Conservation (phyloP, 1,140 invertebrate genomes). For the Saccostrea cuccullata region DNA sequence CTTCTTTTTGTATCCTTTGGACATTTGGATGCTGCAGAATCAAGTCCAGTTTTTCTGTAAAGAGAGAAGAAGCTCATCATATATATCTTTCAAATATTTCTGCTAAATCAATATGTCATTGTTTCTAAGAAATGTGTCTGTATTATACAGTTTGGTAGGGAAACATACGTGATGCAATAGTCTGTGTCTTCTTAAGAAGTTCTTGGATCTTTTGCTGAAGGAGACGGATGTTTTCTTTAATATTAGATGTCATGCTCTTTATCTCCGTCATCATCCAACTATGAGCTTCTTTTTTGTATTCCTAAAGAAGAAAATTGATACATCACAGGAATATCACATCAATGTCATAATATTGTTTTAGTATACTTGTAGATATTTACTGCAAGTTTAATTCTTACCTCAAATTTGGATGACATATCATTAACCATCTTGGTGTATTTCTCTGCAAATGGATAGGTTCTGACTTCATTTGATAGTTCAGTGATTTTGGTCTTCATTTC, state of each 20-base stretch:
- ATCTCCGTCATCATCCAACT: slow-evolving; percentile 34
- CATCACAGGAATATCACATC: neutral
- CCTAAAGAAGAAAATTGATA: neutral
- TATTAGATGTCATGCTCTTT: slow-evolving; percentile 26
- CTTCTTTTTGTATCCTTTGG: slow-evolving; percentile 39
- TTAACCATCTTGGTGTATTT: slow-evolving; percentile 58
- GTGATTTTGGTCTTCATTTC: slow-evolving; percentile 43
- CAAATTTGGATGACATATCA: slow-evolving; percentile 40
- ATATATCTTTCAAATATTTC: neutral
- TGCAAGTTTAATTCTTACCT: slow-evolving; percentile 48
- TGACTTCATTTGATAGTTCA: slow-evolving; percentile 54
- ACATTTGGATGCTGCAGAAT: slow-evolving; percentile 50
- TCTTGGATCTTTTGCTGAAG: slow-evolving; percentile 23
- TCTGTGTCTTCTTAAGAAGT: slow-evolving; percentile 2
- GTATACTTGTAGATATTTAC: neutral
- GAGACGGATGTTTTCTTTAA: slow-evolving; percentile 7
- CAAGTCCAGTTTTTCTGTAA: slow-evolving; percentile 45
- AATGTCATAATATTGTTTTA: neutral
- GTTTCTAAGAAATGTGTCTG: no score
- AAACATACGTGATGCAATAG: neutral
- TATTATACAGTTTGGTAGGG: no score
- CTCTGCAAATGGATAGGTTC: slow-evolving; percentile 55
- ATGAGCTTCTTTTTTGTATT: slow-evolving; percentile 30
- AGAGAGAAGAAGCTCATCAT: neutral
- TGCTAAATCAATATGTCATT: no score